Evolutionary conservation across 2,888 invertebrate species (phyloP).

Genomic region (Catocala sponsa): DNA sequence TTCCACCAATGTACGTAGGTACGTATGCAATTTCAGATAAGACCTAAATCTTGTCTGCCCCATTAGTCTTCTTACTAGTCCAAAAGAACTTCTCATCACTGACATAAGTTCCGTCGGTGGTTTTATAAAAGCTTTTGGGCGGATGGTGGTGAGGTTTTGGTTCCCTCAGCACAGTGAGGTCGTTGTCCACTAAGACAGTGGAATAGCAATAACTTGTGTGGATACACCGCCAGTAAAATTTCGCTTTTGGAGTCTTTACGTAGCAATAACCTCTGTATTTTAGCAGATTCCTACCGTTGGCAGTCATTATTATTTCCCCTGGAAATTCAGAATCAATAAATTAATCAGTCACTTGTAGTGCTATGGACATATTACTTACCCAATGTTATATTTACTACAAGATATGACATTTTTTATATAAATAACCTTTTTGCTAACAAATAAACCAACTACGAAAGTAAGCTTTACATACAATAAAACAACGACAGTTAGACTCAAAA

Average conservation of each 20-base stretch:
- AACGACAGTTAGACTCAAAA: too few species aligned
- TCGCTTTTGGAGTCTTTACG: slow-evolving; percentile 43
- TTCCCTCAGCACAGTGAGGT: slow-evolving; percentile 26
- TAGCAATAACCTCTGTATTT: slow-evolving; percentile 58
- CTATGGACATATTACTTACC: too few species aligned
- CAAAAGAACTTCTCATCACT: slow-evolving; percentile 23
- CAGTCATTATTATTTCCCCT: slow-evolving; percentile 55
- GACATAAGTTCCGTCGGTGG: slow-evolving; percentile 32
- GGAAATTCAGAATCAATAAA: slow-evolving; percentile 14
- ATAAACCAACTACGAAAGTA: too few species aligned
- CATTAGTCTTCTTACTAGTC: slow-evolving; percentile 5
- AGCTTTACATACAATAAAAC: too few species aligned
- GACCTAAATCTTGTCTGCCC: too few species aligned
- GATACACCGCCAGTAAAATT: slow-evolving; percentile 61
- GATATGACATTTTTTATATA: too few species aligned
- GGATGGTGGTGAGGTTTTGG: slow-evolving; percentile 48
- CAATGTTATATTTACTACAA: too few species aligned
- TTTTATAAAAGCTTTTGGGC: slow-evolving; percentile 38
- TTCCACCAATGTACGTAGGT: too few species aligned
- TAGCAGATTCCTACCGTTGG: slow-evolving; percentile 44
- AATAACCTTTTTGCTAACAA: too few species aligned
- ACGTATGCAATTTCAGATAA: too few species aligned
- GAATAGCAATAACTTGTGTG: slow-evolving; percentile 59
- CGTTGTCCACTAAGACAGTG: slow-evolving; percentile 43
- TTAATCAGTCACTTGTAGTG: slow-evolving; percentile 9